A percentile compares a stretch with the other conserved stretches of the same genome.
Evolutionary conservation across 2,113 vertebrate genomes (phyloP).

Genomic region (Athene cunicularia): DNA sequence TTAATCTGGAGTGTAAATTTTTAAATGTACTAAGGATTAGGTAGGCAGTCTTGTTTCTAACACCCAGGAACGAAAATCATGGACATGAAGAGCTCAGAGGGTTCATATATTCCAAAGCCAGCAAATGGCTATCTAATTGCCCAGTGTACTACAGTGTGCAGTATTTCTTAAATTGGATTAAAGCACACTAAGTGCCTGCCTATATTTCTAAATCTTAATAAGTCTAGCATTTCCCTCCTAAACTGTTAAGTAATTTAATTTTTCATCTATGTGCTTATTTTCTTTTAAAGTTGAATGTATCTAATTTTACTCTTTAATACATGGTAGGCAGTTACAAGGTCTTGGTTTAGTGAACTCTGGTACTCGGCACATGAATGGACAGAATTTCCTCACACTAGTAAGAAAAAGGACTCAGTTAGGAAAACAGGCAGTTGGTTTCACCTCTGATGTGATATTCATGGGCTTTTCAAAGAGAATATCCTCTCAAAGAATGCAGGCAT

Average conservation of each 20-base stretch:
- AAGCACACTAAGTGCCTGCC: background rate
- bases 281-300: background rate
- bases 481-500: background rate
- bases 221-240: background rate
- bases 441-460: background rate
- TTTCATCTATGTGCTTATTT: background rate
- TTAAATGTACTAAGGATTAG: background rate
- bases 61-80: background rate
- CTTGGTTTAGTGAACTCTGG: background rate
- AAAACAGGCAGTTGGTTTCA: background rate
- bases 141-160: background rate
- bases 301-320: background rate
- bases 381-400: background rate
- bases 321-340: background rate
- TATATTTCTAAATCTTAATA: background rate
- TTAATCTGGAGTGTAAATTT: background rate
- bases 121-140: background rate
- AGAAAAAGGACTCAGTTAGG: background rate
- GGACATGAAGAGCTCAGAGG: background rate
- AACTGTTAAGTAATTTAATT: background rate
- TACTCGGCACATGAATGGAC: background rate
- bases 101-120: background rate
- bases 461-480: background rate
- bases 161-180: background rate
- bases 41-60: background rate